Conservation (phyloP, 2,888 invertebrate genomes). For the Pinctada fucata region DNA sequence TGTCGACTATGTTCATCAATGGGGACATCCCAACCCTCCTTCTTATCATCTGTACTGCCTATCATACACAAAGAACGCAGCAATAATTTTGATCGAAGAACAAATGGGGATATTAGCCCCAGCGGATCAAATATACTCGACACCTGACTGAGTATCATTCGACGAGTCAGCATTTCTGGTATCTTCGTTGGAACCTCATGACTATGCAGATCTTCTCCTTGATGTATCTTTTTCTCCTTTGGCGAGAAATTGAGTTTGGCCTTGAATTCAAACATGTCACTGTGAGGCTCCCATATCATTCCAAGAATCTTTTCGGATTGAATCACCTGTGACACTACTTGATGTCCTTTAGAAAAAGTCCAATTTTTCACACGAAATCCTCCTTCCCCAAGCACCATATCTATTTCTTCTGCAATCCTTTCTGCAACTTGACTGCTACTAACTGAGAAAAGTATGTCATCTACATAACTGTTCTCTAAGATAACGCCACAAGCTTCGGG, state of each 20-base stretch:
- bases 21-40: conserved; percentile 19
- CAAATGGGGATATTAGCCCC: background rate
- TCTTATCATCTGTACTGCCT: background rate
- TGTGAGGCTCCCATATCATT: conserved; percentile 15
- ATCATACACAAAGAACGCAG: conserved; percentile 5
- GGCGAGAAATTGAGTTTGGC: conserved; percentile 11
- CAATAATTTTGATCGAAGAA: conserved; percentile 4
- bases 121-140: conserved; percentile 11
- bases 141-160: conserved; percentile 21
- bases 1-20: background rate
- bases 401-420: conserved; percentile 1
- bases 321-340: background rate
- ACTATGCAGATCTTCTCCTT: background rate
- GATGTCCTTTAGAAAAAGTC: conserved; percentile 1
- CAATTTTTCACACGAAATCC: conserved; percentile 17
- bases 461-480: conserved; percentile 23
- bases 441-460: conserved; percentile 21
- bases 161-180: background rate
- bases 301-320: conserved; percentile 13
- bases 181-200: background rate
- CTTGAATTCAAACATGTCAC: conserved; percentile 16
- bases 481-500: conserved; percentile 8
- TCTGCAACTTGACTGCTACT: background rate
- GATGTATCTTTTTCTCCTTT: background rate
- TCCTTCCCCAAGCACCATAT: background rate